These are phyloP conservation scores for Lepidocyrtinus sp. DNA, from an alignment of 2,888 invertebrate genomes.

Conservation along the genomic window DNA sequence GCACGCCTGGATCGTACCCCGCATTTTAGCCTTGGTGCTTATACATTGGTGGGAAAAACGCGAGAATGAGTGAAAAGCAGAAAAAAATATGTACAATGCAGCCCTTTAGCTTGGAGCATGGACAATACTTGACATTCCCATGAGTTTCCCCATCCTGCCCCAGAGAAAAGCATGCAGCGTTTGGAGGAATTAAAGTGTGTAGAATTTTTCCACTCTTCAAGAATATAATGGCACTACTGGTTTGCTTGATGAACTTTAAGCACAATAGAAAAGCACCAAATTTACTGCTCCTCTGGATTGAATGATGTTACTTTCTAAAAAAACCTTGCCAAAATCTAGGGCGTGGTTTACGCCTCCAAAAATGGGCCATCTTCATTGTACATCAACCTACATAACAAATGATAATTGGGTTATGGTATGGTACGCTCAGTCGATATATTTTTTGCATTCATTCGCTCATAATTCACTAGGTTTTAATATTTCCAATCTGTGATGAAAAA, in stretches of 20 bases:
- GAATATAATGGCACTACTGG: conserved; percentile 15
- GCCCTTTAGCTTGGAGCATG: conserved; percentile 2
- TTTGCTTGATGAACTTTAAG: conserved; percentile 13
- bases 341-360: conserved; percentile 8
- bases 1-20: conserved; percentile 28
- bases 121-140: conserved; percentile 15
- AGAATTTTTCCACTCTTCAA: background rate
- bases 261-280: conserved; percentile 6
- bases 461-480: background rate
- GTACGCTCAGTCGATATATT: too few relatives aligned
- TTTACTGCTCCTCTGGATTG: background rate
- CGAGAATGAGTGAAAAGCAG: conserved; percentile 1
- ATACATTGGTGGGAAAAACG: conserved; percentile 7
- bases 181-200: background rate
- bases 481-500: conserved; percentile 2
- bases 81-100: conserved; percentile 14
- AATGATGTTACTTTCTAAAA: background rate
- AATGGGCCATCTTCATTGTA: background rate
- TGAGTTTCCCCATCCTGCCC: background rate
- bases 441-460: background rate
- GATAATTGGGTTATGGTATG: conserved; percentile 15
- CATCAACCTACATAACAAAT: background rate
- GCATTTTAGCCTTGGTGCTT: conserved; percentile 1
- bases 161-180: background rate
- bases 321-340: conserved; percentile 3